Conservation (phyloP, 1,140 invertebrate genomes). For the Paracyclopina nana region DNA sequence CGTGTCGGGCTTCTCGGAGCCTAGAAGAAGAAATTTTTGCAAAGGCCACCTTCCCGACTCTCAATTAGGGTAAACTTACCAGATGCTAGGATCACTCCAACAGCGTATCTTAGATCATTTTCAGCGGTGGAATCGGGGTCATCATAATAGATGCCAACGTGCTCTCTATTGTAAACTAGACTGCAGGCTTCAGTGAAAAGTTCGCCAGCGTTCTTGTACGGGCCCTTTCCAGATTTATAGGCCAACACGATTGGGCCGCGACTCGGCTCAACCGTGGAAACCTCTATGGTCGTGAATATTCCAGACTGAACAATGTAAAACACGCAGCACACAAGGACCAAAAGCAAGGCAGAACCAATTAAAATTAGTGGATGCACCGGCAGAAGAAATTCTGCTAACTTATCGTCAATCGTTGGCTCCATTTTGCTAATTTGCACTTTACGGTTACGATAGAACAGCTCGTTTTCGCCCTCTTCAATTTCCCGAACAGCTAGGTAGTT, state of each 20-base stretch:
- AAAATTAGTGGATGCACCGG: too few relatives aligned
- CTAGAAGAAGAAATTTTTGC: too few relatives aligned
- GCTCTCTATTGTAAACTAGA: conserved; percentile 23
- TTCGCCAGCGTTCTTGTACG: conserved; percentile 26
- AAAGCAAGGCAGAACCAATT: too few relatives aligned
- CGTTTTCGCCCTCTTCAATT: too few relatives aligned
- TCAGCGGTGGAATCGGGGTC: conserved; percentile 26
- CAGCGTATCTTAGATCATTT: conserved; percentile 23
- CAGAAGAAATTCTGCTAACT: too few relatives aligned
- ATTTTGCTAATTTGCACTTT: too few relatives aligned
- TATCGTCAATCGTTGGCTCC: too few relatives aligned
- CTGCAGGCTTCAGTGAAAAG: conserved; percentile 26
- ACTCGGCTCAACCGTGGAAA: conserved; percentile 25
- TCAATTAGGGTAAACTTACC: conserved; percentile 22
- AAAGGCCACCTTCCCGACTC: neutral
- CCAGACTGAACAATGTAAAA: conserved; percentile 2
- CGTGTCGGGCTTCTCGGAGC: too few relatives aligned
- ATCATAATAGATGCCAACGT: conserved; percentile 29
- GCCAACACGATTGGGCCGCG: conserved; percentile 22
- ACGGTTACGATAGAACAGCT: too few relatives aligned
- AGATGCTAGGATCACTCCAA: too few relatives aligned
- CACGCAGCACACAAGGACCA: too few relatives aligned
- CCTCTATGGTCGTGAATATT: conserved; percentile 4
- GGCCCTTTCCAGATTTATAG: conserved; percentile 27
- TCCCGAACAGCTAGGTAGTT: too few relatives aligned